Evolutionary conservation across 1,140 invertebrate species (phyloP), one percentile per base, ranked within the genome.

Genomic region (Danaus melanippus): DNA sequence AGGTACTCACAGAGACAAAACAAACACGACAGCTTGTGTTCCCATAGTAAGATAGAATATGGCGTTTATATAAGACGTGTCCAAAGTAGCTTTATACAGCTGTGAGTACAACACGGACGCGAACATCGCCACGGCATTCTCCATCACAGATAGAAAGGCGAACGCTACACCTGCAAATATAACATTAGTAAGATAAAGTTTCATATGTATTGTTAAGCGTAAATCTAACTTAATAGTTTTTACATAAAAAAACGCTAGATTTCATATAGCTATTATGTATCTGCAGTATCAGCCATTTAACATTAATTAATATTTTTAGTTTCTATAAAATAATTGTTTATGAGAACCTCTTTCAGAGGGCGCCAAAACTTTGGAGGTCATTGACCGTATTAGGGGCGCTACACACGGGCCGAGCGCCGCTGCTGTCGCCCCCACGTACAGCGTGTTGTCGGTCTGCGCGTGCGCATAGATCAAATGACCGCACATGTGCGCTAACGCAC

Each of bases 101-200:
- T 93, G 92, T 11, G 90, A 88, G 66, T 94, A 94, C 17, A 93
- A 75, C 1, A 91, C 80, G 0, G 92, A 90, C 9, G 92, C 93
- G 46, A 94, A 86, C 52, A 94, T 78, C 1, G 92, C 92, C 9
- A 93, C 90, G 0, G 92, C 91, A 67, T 93, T 94, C 68, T 95
- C 93, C 62, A 92, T 93, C 1, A 93, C 92, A 0, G 93, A 91
- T 6, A 95, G 77, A 46, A 94, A 82, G 0, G 92, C 91, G 67
- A 93, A 93, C 3, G 92, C 89, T 74, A 93, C 93, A 46, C 91
- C 91, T 92, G 75, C 15, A 0, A 55, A 59, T 51, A 11, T 42
- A 32, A 49, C 48, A 11, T 10, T 41, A 50, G n/a, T 10, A 3
- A 41, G 11, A 50, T 50, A 12, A 9, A 15, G 10, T 12, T 46